Evolutionary conservation across 2,888 invertebrate species (phyloP), one percentile per base, ranked within the genome.

Genomic region (Xylocampa areola): DNA sequence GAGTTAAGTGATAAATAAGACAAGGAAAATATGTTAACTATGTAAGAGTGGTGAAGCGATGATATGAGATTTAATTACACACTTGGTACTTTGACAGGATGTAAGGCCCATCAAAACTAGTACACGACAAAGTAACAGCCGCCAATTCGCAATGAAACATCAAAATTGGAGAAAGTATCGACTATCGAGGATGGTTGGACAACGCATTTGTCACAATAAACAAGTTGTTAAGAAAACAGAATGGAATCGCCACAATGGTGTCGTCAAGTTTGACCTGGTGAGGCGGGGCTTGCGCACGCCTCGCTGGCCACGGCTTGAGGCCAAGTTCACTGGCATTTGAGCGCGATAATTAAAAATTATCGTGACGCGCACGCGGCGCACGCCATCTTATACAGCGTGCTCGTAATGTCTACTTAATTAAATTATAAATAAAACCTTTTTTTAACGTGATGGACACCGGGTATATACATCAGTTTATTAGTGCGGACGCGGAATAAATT

Each of bases 311-410:
- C 85, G 83, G 82, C 88, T 86, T 87, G 87, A 90, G 91, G 90
- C 93, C 93, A 94, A 92, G 93, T 93, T 94, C 93, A 94, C 90
- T 93, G 93, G 93, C 94, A 94, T 93, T 93, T 92, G 90, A 91
- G 87, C 84, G 87, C 91, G 91, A 91, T 93, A 93, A 94, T 93
- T 93, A 93, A 94, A 93, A 93, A 93, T 89, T 91, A 92, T 92
- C 91, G 91, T 92, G 92, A 91, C 92, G 92, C 80, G 88, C 86
- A 80, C 85, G 75, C 79, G 82, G 83, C 88, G 89, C 93, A 93
- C 93, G 93, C 92, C 85, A 92, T 88, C 84, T 79, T 87, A 85
- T 85, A 88, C 88, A 88, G 85, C 77, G 69, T 80, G 86, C 69
- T 78, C 62, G 66, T 77, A 78, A 79, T 80, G 73, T 64, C 68